phyloP scores from a whole-genome alignment of 2,888 invertebrate species.

The Timandra comae region DNA sequence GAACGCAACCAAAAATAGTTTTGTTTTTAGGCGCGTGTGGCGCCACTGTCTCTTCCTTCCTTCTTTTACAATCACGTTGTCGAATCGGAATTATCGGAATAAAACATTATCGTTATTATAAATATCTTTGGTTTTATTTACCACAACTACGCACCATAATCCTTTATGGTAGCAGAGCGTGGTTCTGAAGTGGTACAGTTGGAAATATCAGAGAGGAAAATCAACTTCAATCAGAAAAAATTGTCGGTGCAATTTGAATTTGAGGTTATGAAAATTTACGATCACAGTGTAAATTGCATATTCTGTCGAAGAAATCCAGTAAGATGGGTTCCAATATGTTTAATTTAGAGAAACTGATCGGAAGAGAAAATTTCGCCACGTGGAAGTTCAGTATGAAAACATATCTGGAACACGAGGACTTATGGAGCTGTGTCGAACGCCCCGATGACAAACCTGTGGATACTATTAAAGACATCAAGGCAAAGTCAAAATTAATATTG shows the following conservation, averaged over 20 bases:
- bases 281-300: neutral
- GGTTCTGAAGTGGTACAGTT: neutral
- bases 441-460: conserved; percentile 2
- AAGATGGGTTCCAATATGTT: conserved; percentile 1
- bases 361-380: conserved; percentile 10
- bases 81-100: too few species aligned
- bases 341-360: conserved; percentile 8
- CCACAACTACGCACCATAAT: too few species aligned
- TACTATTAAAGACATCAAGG: conserved; percentile 9
- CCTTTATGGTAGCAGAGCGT: neutral
- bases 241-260: neutral
- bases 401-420: too few species aligned
- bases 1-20: too few species aligned
- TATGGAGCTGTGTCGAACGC: conserved; percentile 5
- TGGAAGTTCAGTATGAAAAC: conserved; percentile 10
- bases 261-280: neutral
- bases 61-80: too few species aligned
- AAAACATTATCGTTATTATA: too few species aligned
- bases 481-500: conserved; percentile 15
- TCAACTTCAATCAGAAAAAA: neutral
- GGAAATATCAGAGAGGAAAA: neutral
- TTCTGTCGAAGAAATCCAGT: neutral
- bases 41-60: too few species aligned
- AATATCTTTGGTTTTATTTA: too few species aligned
- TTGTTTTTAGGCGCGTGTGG: too few species aligned